A percentile compares a stretch with the other conserved stretches of the same genome.
phyloP scores from a whole-genome alignment of 2,888 invertebrate genomes.

The Kryphioiulus occultus region DNA sequence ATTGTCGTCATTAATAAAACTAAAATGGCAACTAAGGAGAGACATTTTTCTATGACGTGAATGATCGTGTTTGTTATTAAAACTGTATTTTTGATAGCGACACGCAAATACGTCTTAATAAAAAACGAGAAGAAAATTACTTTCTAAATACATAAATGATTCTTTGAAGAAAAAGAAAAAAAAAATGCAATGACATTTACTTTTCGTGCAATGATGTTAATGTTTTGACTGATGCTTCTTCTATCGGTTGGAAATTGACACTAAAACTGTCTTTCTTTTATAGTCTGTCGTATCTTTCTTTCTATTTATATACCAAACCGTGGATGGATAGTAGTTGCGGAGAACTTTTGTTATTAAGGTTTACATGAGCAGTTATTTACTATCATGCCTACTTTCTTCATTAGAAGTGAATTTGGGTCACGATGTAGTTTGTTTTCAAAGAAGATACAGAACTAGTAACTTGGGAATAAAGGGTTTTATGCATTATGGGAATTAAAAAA shows the following conservation, averaged over 20 bases:
- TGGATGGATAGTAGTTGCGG: not conserved
- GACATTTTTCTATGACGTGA: not conserved
- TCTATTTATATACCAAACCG: constrained; percentile 1
- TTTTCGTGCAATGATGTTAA: not conserved
- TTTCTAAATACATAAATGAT: constrained; percentile 16
- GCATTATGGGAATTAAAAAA: too few species aligned
- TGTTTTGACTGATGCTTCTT: constrained; percentile 16
- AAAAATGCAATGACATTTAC: not conserved
- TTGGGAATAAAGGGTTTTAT: too few species aligned
- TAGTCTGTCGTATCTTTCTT: not conserved
- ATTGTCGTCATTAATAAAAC: constrained; percentile 8
- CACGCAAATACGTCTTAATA: not conserved
- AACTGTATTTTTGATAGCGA: constrained; percentile 3
- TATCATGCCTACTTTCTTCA: not conserved
- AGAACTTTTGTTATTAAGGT: not conserved
- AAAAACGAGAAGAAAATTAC: not conserved
- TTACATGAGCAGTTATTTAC: not conserved
- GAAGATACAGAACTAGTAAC: too few species aligned
- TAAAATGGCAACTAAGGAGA: not conserved
- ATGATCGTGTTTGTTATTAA: constrained; percentile 3
- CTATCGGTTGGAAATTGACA: constrained; percentile 2
- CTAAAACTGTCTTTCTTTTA: not conserved
- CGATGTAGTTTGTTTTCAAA: too few species aligned
- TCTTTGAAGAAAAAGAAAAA: not conserved
- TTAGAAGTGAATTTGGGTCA: not conserved